These are phyloP conservation scores for Rhea pennata DNA, from an alignment of 2,113 vertebrate species.

Conservation along the genomic window DNA sequence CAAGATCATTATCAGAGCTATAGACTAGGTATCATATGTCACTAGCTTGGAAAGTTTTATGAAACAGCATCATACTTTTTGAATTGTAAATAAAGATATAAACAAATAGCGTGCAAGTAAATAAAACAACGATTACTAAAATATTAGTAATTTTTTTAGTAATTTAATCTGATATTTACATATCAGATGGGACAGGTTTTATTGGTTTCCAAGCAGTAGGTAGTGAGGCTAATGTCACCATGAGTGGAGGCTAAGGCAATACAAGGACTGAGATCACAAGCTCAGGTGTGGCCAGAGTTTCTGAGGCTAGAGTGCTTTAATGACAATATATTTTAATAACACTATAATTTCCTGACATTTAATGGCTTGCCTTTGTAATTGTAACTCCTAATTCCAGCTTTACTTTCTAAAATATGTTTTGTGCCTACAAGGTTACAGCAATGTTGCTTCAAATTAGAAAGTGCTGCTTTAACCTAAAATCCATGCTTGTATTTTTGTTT, in stretches of 20 bases:
- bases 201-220: not conserved
- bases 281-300: not conserved
- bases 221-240: not conserved
- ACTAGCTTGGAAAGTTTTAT: not conserved
- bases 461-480: not conserved
- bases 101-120: not conserved
- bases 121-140: not conserved
- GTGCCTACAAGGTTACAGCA: not conserved
- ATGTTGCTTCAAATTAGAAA: not conserved
- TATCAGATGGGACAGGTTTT: not conserved
- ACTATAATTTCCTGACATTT: not conserved
- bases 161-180: not conserved
- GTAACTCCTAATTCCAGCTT: not conserved
- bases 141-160: too few relatives aligned
- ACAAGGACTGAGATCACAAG: not conserved
- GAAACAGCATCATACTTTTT: not conserved
- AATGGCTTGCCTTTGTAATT: not conserved
- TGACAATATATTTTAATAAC: not conserved
- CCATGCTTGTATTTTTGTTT: not conserved
- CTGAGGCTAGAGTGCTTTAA: not conserved
- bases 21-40: not conserved
- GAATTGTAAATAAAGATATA: not conserved
- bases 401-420: not conserved
- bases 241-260: not conserved
- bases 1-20: not conserved